Evolutionary conservation across 2,797 vertebrate genomes (phyloP).

Genomic region (Heteromormyrus szaboi): DNA sequence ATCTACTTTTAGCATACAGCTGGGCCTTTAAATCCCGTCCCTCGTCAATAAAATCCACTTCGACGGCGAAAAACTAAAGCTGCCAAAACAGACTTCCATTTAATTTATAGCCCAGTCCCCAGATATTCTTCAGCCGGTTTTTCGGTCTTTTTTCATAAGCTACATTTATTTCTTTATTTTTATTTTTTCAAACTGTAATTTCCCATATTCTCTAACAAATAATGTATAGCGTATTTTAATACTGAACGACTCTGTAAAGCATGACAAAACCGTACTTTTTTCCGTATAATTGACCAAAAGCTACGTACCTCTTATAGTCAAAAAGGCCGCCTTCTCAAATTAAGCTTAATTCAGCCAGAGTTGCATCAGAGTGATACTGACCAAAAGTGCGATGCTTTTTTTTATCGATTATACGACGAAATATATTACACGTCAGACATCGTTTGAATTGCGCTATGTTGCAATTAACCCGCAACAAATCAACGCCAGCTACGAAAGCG

Average conservation of each 20-base stretch:
- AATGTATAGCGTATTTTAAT: neutral
- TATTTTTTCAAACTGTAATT: neutral
- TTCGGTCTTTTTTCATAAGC: neutral
- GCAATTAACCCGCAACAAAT: constrained; percentile 29
- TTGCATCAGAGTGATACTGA: neutral
- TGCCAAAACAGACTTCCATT: neutral
- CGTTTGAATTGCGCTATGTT: constrained; percentile 11
- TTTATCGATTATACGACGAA: neutral
- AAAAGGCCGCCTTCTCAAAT: neutral
- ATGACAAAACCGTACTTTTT: neutral
- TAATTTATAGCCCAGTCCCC: neutral
- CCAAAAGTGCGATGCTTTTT: neutral
- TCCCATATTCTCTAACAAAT: neutral
- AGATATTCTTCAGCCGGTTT: neutral
- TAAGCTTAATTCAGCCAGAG: neutral
- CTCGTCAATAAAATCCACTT: neutral
- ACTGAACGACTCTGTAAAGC: neutral
- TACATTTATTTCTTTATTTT: neutral
- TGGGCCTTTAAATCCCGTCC: neutral
- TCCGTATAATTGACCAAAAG: neutral
- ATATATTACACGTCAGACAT: neutral
- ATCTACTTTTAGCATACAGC: neutral
- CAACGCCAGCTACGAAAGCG: constrained; percentile 7
- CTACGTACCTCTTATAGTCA: neutral
- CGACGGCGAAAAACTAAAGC: neutral